Evolutionary conservation across 2,888 invertebrate genomes (phyloP).

Genomic region (Rhopalosiphum nymphaeae): DNA sequence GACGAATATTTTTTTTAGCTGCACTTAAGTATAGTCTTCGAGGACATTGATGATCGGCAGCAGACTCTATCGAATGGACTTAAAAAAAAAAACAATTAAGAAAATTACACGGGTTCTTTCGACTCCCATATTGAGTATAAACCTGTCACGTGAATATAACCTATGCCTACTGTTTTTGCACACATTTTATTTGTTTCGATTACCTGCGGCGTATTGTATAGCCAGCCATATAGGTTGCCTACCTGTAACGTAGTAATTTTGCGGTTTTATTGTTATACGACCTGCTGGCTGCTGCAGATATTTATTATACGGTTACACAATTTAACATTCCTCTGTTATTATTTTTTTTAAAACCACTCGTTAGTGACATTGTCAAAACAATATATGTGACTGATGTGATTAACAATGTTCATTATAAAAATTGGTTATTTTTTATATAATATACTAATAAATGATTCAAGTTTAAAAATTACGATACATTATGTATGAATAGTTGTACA

Average conservation of each 20-base stretch:
- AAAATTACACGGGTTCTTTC: slow-evolving; percentile 14
- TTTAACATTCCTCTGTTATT: background rate
- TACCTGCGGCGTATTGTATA: background rate
- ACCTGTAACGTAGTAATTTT: background rate
- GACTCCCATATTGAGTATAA: background rate
- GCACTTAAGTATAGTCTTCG: slow-evolving; percentile 8
- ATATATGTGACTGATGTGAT: background rate
- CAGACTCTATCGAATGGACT: slow-evolving; percentile 4
- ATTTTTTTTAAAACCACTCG: background rate
- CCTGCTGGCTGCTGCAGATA: background rate
- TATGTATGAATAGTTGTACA: background rate
- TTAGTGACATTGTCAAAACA: background rate
- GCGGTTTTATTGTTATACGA: slow-evolving; percentile 19
- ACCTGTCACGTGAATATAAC: background rate
- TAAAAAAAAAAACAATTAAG: slow-evolving; percentile 27
- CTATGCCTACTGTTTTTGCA: slow-evolving; percentile 55
- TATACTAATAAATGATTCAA: background rate
- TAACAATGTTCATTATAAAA: background rate
- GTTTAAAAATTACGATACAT: background rate
- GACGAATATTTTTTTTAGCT: background rate
- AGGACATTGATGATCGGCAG: background rate
- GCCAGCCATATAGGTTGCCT: background rate
- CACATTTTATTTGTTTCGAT: slow-evolving; percentile 42
- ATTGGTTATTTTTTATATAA: background rate
- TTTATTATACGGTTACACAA: background rate